Conservation (phyloP, 2,888 invertebrate genomes). For the Platerodrilus igneus region DNA sequence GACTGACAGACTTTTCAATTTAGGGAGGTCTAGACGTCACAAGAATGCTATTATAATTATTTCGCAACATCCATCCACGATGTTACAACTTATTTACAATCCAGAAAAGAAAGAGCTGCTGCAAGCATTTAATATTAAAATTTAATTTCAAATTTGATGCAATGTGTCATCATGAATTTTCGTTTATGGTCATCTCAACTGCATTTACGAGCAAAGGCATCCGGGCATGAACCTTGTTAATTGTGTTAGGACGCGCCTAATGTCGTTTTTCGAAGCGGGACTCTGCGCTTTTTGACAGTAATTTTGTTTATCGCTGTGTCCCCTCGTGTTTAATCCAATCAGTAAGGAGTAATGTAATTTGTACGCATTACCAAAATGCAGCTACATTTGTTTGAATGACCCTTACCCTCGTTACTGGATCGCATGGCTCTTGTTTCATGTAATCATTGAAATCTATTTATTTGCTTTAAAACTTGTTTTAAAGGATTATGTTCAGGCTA, state of each 20-base stretch:
- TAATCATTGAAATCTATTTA: too few relatives aligned
- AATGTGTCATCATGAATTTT: constrained; percentile 26
- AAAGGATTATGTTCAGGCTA: too few relatives aligned
- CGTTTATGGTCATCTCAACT: constrained; percentile 8
- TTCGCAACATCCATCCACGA: constrained; percentile 8
- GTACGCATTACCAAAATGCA: constrained; percentile 29
- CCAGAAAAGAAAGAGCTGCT: too few relatives aligned
- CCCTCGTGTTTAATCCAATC: constrained; percentile 41
- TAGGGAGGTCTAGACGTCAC: constrained; percentile 32
- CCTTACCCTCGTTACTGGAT: constrained; percentile 17
- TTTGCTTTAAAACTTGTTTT: too few relatives aligned
- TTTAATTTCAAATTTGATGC: constrained; percentile 18
- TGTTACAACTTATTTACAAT: too few relatives aligned
- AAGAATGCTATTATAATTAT: constrained; percentile 14
- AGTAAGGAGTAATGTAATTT: constrained; percentile 29
- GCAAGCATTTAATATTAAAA: too few relatives aligned
- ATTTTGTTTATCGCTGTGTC: constrained; percentile 44
- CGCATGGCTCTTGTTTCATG: constrained; percentile 13
- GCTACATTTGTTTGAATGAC: constrained; percentile 27
- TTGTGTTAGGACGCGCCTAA: constrained; percentile 35
- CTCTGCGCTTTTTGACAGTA: constrained; percentile 42
- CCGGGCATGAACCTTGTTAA: constrained; percentile 35
- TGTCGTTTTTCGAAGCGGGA: constrained; percentile 30
- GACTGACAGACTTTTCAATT: constrained; percentile 29
- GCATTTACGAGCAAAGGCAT: constrained; percentile 29